Percentiles rank a stretch among this genome's conserved stretches.
Evolutionary conservation across 53 echinoderm and acorn worm genomes (phyloP).

Genomic region (Antedon mediterranea): DNA sequence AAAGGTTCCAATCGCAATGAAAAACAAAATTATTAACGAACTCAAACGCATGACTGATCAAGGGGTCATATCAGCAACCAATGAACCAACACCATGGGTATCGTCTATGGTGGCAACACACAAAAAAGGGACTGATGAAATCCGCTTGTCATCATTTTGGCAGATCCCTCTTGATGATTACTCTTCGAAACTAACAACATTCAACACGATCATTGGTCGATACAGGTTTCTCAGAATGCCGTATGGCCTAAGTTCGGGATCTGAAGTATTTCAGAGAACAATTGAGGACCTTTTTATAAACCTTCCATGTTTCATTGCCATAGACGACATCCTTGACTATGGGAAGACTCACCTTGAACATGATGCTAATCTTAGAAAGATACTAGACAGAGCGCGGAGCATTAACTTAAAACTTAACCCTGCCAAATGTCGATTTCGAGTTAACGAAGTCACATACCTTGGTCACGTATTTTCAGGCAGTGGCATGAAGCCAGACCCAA

Average conservation of each 20-base stretch:
- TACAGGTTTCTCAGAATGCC: slow-evolving; percentile 25
- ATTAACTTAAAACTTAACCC: slow-evolving; percentile 17
- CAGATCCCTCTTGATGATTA: slow-evolving; percentile 28
- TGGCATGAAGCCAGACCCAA: slow-evolving; percentile 22
- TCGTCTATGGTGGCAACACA: slow-evolving; percentile 35
- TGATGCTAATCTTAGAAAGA: slow-evolving; percentile 13
- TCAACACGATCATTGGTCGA: slow-evolving; percentile 15
- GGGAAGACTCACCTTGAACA: slow-evolving; percentile 8
- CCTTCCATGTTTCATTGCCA: slow-evolving; percentile 23
- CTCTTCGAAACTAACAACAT: slow-evolving; percentile 23
- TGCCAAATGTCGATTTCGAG: slow-evolving; percentile 18
- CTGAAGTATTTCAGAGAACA: slow-evolving; percentile 33
- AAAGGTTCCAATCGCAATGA: slow-evolving; percentile 15
- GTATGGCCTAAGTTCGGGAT: slow-evolving; percentile 17
- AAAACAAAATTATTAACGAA: slow-evolving; percentile 10
- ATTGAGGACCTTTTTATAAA: slow-evolving; percentile 20
- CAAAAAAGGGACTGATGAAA: slow-evolving; percentile 28
- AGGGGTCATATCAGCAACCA: slow-evolving; percentile 11
- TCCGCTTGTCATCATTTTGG: slow-evolving; percentile 26
- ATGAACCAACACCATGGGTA: slow-evolving; percentile 32
- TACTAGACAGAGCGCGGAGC: slow-evolving; percentile 14
- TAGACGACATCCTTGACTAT: slow-evolving; percentile 19
- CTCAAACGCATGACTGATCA: slow-evolving; percentile 12
- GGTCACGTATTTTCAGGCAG: slow-evolving; percentile 25
- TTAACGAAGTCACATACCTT: slow-evolving; percentile 15